These are phyloP conservation scores for Daubentonia madagascariensis DNA, from an alignment of 2,113 vertebrate genomes.

Conservation along the genomic window DNA sequence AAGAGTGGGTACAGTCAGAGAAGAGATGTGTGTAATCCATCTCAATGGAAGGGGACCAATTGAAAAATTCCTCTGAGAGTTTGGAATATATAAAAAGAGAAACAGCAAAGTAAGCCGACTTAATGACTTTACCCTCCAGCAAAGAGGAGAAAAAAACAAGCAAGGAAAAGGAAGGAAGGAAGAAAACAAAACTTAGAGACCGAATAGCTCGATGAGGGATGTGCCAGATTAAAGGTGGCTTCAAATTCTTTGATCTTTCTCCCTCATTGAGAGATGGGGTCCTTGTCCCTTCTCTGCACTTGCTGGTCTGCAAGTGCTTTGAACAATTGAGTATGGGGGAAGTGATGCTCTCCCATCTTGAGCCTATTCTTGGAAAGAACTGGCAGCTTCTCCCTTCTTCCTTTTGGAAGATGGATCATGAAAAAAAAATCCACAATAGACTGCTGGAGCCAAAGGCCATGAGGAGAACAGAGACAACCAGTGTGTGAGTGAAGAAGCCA, in stretches of 20 bases:
- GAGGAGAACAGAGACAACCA: accelerated
- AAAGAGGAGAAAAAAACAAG: not conserved
- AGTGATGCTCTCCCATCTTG: not conserved
- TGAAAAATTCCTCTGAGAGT: not conserved
- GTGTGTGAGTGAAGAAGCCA: not conserved
- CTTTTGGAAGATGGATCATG: not conserved
- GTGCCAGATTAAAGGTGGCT: not conserved
- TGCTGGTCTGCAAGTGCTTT: not conserved
- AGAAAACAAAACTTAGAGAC: not conserved
- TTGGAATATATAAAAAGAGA: not conserved
- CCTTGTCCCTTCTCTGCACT: not conserved
- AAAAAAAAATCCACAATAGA: not conserved
- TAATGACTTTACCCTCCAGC: not conserved
- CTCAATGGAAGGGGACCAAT: not conserved
- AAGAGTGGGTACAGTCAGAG: not conserved
- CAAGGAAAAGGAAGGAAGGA: not conserved
- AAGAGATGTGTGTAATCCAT: not conserved
- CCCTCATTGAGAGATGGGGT: not conserved
- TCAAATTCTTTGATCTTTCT: not conserved
- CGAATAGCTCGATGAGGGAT: not conserved
- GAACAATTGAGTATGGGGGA: not conserved
- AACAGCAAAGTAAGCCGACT: not conserved
- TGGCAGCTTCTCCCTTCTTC: not conserved
- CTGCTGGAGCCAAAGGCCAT: not conserved
- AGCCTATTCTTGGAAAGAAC: not conserved